A percentile compares a stretch with the other conserved stretches of the same genome.
phyloP scores from a whole-genome alignment of 2,113 vertebrate genomes.

The Aldabrachelys gigantea region DNA sequence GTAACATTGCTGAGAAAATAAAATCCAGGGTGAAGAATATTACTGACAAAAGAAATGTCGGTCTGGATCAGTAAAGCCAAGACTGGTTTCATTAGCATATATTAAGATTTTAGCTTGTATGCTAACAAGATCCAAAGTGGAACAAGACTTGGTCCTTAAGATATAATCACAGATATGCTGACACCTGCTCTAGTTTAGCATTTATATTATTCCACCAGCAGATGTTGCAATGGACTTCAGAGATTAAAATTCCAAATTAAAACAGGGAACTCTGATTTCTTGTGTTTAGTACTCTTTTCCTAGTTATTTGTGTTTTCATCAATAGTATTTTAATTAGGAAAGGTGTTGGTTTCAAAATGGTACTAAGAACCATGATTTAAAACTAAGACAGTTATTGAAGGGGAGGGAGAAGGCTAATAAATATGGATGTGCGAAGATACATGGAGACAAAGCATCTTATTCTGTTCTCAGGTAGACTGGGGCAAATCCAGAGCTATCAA shows the following conservation, averaged over 20 bases:
- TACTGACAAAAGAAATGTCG: background rate
- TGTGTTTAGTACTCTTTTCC: accelerated
- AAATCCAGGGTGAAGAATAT: background rate
- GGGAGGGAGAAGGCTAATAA: background rate
- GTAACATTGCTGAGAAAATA: background rate
- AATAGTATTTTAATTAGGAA: accelerated
- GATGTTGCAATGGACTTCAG: slow-evolving; percentile 69
- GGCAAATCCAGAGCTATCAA: background rate
- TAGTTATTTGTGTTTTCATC: accelerated
- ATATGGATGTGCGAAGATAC: background rate
- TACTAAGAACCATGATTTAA: accelerated
- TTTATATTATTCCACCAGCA: slow-evolving; percentile 64
- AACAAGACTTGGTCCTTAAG: background rate
- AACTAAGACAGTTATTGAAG: background rate
- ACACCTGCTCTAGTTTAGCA: background rate
- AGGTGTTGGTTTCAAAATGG: background rate
- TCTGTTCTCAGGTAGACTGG: background rate
- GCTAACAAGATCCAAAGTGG: background rate
- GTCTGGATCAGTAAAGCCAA: background rate
- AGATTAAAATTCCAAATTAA: background rate
- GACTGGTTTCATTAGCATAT: background rate
- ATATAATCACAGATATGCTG: accelerated
- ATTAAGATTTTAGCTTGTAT: background rate
- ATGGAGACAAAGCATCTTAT: background rate
- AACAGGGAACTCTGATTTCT: background rate